Conservation (phyloP, 1,140 invertebrate species). For the Platyscapa corneri region DNA sequence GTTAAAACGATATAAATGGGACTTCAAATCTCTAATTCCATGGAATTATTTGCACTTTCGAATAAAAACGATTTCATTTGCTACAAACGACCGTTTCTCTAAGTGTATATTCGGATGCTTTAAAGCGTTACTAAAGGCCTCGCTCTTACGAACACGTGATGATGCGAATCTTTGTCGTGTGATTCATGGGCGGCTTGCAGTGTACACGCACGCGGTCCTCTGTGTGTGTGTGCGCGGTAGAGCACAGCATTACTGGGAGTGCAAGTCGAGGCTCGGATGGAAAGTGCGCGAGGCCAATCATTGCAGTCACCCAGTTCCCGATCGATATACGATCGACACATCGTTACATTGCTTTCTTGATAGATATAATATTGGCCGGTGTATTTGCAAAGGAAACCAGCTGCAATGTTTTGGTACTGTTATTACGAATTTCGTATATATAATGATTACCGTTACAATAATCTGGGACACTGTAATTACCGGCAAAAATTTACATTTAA, state of each 20-base stretch:
- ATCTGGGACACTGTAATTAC: neutral
- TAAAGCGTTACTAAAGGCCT: neutral
- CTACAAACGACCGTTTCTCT: neutral
- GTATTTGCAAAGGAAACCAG: neutral
- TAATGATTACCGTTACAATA: neutral
- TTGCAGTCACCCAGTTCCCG: constrained; percentile 16
- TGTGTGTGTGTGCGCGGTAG: no score
- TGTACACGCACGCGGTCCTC: neutral
- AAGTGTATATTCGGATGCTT: neutral
- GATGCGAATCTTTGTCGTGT: constrained; percentile 33
- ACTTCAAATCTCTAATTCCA: no score
- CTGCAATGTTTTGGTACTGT: neutral
- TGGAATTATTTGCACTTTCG: neutral
- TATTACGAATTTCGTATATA: constrained; percentile 4
- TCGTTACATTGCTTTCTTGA: neutral
- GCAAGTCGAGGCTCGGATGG: neutral
- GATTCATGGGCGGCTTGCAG: constrained; percentile 14
- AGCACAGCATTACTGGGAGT: neutral
- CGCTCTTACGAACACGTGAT: constrained; percentile 7
- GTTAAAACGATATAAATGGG: no score
- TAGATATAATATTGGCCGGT: neutral
- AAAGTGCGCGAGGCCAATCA: neutral
- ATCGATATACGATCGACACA: no score
- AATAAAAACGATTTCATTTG: constrained; percentile 2
- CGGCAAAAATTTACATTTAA: neutral